A percentile compares a stretch with the other conserved stretches of the same genome.
Evolutionary conservation across 1,140 invertebrate genomes (phyloP).

Genomic region (Zaprionus ghesquierei): DNA sequence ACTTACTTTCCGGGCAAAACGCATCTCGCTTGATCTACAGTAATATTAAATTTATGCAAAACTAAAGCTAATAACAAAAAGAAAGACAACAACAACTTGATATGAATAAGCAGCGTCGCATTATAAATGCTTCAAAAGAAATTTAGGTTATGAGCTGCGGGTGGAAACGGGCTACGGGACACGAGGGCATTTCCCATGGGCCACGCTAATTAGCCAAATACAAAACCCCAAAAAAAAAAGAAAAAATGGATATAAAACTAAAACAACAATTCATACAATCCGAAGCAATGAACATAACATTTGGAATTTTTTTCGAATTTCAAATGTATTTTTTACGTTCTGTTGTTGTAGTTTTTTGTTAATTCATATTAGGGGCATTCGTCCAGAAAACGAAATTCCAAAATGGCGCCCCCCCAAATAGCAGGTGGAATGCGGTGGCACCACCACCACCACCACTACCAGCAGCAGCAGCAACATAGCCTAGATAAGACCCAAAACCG

Average conservation of each 20-base stretch:
- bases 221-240: constrained; percentile 41
- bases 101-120: constrained; percentile 56
- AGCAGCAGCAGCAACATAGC: constrained; percentile 10
- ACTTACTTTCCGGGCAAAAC: constrained; percentile 1
- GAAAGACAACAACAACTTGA: constrained; percentile 37
- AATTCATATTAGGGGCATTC: constrained; percentile 77
- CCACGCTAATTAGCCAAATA: constrained; percentile 78
- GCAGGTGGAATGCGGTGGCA: constrained; percentile 42
- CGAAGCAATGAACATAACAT: constrained; percentile 77
- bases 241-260: constrained; percentile 7
- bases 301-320: constrained; percentile 47
- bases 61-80: constrained; percentile 26
- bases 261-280: constrained; percentile 10
- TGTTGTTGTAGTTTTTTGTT: constrained; percentile 51
- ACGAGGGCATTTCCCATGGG: constrained; percentile 64
- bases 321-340: constrained; percentile 34
- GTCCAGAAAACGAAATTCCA: constrained; percentile 78
- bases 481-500: constrained; percentile 37
- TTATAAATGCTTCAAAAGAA: constrained; percentile 68
- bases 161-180: constrained; percentile 33
- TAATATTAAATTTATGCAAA: constrained; percentile 75
- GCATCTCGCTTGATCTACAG: constrained; percentile 24
- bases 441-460: constrained; percentile 1
- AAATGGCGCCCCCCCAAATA: constrained; percentile 55
- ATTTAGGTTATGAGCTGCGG: constrained; percentile 61